Evolutionary conservation across 2,797 vertebrate species (phyloP).

Genomic region (Danio kyathit): DNA sequence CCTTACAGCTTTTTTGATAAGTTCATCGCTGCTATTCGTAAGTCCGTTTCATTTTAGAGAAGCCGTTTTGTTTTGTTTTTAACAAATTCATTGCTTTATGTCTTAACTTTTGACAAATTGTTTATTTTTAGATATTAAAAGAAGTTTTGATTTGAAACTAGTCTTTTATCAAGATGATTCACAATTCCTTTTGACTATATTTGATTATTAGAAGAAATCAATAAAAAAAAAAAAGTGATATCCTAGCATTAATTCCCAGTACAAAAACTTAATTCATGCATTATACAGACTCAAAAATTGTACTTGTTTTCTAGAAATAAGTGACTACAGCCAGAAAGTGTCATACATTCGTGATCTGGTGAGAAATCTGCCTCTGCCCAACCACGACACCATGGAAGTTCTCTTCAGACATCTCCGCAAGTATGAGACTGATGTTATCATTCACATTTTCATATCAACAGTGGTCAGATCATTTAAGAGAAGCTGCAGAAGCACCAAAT

Average conservation of each 20-base stretch:
- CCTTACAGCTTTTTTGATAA: slow-evolving; percentile 87
- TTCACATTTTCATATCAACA: background rate
- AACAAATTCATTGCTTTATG: background rate
- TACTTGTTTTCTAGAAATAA: slow-evolving; percentile 77
- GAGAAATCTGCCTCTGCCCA: slow-evolving; percentile 81
- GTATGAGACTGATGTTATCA: slow-evolving; percentile 71
- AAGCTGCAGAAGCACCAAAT: background rate
- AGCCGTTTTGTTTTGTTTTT: background rate
- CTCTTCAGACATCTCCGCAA: slow-evolving; percentile 90
- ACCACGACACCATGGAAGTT: slow-evolving; percentile 88
- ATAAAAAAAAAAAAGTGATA: background rate
- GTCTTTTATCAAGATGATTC: background rate
- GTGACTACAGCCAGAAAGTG: slow-evolving; percentile 76
- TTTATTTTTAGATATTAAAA: background rate
- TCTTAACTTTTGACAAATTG: background rate
- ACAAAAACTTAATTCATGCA: background rate
- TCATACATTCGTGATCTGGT: slow-evolving; percentile 86
- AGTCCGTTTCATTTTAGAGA: slow-evolving; percentile 65
- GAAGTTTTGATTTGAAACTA: background rate
- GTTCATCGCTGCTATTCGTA: slow-evolving; percentile 92
- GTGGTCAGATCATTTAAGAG: background rate
- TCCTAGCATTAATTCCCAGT: background rate
- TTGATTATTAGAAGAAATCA: background rate
- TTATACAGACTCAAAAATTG: background rate
- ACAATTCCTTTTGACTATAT: background rate